Evolutionary conservation across 2,113 vertebrate species (phyloP).

Genomic region (Lampris megalopsis): DNA sequence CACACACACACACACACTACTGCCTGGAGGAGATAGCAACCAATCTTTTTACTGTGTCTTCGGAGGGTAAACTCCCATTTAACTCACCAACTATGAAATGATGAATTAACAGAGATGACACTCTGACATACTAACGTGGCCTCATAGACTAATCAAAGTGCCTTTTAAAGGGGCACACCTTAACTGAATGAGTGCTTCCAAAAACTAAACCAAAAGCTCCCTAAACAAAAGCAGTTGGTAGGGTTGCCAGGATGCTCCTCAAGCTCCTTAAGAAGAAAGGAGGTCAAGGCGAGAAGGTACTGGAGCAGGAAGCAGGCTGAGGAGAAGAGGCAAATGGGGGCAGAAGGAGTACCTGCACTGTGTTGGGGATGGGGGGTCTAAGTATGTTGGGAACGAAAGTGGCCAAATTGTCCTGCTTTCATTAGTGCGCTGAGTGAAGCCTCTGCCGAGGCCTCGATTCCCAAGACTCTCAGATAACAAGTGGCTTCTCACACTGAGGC

Average conservation of each 20-base stretch:
- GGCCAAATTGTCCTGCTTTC: conserved; percentile 85
- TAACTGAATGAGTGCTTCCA: conserved; percentile 22
- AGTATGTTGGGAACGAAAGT: conserved; percentile 84
- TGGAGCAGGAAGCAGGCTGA: conserved; percentile 36
- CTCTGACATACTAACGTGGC: neutral
- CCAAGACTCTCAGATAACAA: conserved; percentile 90
- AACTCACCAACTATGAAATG: neutral
- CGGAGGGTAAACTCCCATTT: neutral
- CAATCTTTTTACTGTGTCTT: conserved; percentile 1
- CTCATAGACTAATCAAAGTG: neutral
- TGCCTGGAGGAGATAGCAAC: neutral
- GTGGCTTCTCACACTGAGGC: conserved; percentile 86
- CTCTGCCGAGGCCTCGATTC: conserved; percentile 82
- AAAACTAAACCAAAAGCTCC: neutral
- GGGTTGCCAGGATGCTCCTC: conserved; percentile 13
- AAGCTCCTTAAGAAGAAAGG: conserved; percentile 26
- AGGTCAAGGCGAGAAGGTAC: conserved; percentile 39
- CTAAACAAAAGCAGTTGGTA: conserved; percentile 13
- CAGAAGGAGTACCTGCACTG: conserved; percentile 63
- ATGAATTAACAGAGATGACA: neutral
- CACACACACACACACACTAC: too few species aligned
- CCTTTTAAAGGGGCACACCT: neutral
- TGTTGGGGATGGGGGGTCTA: conserved; percentile 74
- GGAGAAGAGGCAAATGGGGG: conserved; percentile 44
- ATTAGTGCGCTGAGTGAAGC: conserved; percentile 87